phyloP scores from a whole-genome alignment of 2,113 vertebrate genomes.

The Otus sunia region DNA sequence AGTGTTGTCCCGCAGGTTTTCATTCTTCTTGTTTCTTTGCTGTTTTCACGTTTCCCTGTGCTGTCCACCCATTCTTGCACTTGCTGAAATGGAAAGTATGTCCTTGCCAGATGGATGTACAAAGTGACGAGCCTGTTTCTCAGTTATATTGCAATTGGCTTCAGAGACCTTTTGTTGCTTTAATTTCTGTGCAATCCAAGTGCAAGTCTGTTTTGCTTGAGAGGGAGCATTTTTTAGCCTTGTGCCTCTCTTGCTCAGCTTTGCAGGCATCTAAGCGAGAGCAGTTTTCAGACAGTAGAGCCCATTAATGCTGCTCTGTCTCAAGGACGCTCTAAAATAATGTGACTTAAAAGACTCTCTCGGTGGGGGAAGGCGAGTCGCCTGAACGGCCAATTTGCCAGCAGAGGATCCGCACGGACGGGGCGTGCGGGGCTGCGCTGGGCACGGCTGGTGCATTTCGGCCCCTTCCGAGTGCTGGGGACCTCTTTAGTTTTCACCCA shows the following conservation, averaged over 20 bases:
- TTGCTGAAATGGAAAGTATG: slow-evolving; percentile 55
- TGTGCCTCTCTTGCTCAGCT: slow-evolving; percentile 59
- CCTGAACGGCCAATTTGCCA: fast-evolving
- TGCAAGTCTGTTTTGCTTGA: slow-evolving; percentile 55
- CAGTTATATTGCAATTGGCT: neutral
- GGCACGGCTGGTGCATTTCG: neutral
- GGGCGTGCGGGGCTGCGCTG: neutral
- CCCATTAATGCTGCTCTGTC: slow-evolving; percentile 65
- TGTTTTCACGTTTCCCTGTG: neutral
- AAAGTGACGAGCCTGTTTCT: slow-evolving; percentile 14
- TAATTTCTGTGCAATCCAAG: slow-evolving; percentile 47
- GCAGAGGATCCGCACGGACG: fast-evolving
- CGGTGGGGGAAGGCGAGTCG: neutral
- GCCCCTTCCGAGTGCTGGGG: neutral
- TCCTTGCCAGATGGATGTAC: slow-evolving; percentile 50
- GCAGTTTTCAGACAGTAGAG: slow-evolving; percentile 54
- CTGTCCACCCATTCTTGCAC: slow-evolving; percentile 28
- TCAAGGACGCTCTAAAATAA: slow-evolving; percentile 20
- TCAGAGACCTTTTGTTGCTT: slow-evolving; percentile 48
- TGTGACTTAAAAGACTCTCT: neutral
- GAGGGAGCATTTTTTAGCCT: slow-evolving; percentile 61
- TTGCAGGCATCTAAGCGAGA: slow-evolving; percentile 47
- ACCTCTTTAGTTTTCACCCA: neutral
- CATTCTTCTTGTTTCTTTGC: slow-evolving; percentile 51
- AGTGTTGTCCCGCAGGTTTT: slow-evolving; percentile 54